phyloP scores from a whole-genome alignment of 1,140 invertebrate genomes.

The Thalassaphorura encarpata region DNA sequence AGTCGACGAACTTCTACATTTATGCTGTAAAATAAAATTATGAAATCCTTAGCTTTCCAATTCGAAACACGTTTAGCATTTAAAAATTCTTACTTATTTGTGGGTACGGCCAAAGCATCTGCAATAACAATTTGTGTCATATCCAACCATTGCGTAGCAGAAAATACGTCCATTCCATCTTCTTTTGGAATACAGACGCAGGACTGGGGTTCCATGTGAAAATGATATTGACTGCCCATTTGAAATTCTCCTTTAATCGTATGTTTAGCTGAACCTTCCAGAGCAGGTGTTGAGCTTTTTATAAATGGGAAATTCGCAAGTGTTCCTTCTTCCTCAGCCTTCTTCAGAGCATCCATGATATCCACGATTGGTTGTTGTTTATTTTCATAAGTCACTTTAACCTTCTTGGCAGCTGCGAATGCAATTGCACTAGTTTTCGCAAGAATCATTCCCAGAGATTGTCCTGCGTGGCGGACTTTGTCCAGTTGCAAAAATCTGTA shows the following conservation, averaged over 20 bases:
- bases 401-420: slow-evolving; percentile 35
- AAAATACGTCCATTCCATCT: slow-evolving; percentile 38
- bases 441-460: slow-evolving; percentile 40
- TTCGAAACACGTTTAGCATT: neutral
- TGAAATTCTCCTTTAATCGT: slow-evolving; percentile 36
- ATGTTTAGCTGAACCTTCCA: neutral
- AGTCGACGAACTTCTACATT: slow-evolving; percentile 51
- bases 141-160: slow-evolving; percentile 47
- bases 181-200: slow-evolving; percentile 36
- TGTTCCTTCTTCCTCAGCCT: slow-evolving; percentile 2
- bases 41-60: too few relatives aligned
- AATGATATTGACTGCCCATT: slow-evolving; percentile 39
- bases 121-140: slow-evolving; percentile 49
- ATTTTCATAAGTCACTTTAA: slow-evolving; percentile 39
- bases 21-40: slow-evolving; percentile 42
- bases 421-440: slow-evolving; percentile 39
- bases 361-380: slow-evolving; percentile 40
- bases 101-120: slow-evolving; percentile 39
- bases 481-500: slow-evolving; percentile 41
- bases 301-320: neutral
- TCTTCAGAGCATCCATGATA: slow-evolving; percentile 21
- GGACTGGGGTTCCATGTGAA: slow-evolving; percentile 40
- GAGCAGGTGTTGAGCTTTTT: neutral
- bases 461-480: slow-evolving; percentile 48
- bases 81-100: slow-evolving; percentile 32